These are phyloP conservation scores for Terrapene triunguis DNA, from an alignment of 2,113 vertebrate species.

Conservation along the genomic window DNA sequence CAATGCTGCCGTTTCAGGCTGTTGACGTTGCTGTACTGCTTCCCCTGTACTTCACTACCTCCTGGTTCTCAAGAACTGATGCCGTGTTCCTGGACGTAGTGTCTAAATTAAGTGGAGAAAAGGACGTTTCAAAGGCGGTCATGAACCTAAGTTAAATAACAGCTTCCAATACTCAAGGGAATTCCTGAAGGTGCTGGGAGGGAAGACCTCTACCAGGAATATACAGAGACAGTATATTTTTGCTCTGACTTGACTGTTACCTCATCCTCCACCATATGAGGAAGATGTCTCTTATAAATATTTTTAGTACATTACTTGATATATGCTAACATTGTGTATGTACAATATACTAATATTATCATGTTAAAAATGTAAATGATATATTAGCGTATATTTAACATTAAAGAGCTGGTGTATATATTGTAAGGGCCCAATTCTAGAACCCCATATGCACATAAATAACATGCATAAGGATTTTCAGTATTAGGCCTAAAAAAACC, in stretches of 20 bases:
- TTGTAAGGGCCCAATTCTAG: neutral
- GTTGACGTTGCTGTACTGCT: accelerated
- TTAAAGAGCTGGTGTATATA: neutral
- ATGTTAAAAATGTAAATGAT: no score
- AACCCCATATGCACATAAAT: neutral
- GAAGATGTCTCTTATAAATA: neutral
- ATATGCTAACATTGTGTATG: no score
- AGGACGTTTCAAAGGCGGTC: neutral
- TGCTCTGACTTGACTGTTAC: neutral
- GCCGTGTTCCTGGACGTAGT: neutral
- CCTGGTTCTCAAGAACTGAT: neutral
- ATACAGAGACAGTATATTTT: neutral
- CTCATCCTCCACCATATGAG: neutral
- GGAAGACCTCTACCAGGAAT: neutral
- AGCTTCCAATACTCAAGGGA: neutral
- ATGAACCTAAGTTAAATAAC: neutral
- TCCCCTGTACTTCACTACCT: neutral
- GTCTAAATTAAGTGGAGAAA: neutral
- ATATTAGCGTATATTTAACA: neutral
- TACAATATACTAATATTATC: no score
- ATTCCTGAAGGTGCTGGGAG: neutral
- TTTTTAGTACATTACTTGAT: no score
- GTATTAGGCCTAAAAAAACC: no score
- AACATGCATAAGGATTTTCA: neutral
- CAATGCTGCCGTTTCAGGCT: neutral